phyloP scores from a whole-genome alignment of 2,797 vertebrate species.

The Sardinella longiceps region DNA sequence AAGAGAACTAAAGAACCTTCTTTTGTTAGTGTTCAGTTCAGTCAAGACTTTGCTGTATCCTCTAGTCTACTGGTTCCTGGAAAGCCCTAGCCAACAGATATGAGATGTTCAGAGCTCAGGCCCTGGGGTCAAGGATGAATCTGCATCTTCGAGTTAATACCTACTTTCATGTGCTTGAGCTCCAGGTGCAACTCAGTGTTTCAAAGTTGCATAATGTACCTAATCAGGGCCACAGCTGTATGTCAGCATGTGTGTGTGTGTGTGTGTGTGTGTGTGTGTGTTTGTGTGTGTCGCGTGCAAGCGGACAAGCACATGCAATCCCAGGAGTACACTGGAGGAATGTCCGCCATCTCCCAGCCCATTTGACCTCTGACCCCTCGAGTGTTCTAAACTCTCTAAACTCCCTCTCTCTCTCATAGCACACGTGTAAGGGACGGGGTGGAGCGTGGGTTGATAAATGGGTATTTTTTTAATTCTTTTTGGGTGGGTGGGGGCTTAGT shows the following conservation, averaged over 20 bases:
- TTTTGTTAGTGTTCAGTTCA: background rate
- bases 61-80: too few species aligned
- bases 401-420: background rate
- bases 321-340: slow-evolving; percentile 37
- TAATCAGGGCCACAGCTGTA: background rate
- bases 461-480: background rate
- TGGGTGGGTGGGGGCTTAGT: background rate
- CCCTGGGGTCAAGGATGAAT: background rate
- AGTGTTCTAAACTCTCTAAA: background rate
- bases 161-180: background rate
- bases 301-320: background rate
- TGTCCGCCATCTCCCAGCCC: slow-evolving; percentile 26
- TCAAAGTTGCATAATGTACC: background rate
- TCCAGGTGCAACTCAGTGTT: background rate
- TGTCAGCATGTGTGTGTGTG: background rate
- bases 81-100: background rate
- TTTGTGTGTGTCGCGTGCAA: background rate
- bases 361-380: slow-evolving; percentile 23
- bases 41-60: too few species aligned
- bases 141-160: background rate
- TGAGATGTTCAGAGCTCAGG: background rate
- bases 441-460: background rate
- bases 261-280: background rate
- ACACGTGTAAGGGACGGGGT: background rate
- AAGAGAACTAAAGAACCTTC: background rate